Conservation (phyloP, 2,113 vertebrate genomes). For the Rhinopomastus cyanomelas region DNA sequence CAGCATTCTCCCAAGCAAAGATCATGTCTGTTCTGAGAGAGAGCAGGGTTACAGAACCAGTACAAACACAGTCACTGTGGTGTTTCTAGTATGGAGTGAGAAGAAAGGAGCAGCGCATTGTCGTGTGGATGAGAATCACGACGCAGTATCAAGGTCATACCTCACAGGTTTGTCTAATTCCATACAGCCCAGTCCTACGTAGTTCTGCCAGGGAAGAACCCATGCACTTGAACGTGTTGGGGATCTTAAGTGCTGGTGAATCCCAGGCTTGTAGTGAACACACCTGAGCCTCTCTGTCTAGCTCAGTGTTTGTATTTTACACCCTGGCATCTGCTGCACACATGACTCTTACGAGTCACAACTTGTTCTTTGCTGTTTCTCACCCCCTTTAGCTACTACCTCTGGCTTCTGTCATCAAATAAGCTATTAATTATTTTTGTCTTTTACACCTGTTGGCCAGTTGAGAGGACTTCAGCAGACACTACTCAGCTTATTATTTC, state of each 20-base stretch:
- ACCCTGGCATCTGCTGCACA: not conserved
- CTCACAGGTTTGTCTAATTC: not conserved
- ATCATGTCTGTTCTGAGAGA: not conserved
- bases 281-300: not conserved
- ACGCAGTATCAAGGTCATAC: not conserved
- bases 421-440: not conserved
- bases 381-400: not conserved
- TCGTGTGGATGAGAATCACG: not conserved
- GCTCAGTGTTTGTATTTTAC: not conserved
- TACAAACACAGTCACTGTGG: no score
- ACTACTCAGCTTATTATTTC: not conserved
- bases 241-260: not conserved
- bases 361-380: not conserved
- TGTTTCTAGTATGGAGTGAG: not conserved
- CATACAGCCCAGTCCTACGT: not conserved
- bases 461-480: not conserved
- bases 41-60: not conserved
- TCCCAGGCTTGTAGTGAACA: not conserved
- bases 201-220: not conserved
- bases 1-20: not conserved
- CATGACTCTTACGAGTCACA: not conserved
- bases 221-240: not conserved
- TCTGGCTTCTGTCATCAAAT: not conserved
- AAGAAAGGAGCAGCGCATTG: rapidly evolving
- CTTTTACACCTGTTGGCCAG: not conserved